Conservation (phyloP, 2,888 invertebrate species). For the Hydrotaea diabolus region DNA sequence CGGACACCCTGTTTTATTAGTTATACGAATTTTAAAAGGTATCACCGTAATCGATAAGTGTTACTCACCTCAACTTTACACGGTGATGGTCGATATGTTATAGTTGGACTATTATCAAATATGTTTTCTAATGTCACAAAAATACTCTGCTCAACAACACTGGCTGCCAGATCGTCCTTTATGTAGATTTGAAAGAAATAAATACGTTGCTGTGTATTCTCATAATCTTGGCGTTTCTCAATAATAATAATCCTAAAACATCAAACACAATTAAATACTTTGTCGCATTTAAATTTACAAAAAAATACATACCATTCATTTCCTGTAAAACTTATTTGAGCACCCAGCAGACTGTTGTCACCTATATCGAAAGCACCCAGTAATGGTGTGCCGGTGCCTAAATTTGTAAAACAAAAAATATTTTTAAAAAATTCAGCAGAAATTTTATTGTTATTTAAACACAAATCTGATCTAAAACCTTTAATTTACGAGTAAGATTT, state of each 20-base stretch:
- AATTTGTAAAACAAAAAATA: not conserved
- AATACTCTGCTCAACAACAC: slow-evolving; percentile 71
- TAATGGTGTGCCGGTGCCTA: slow-evolving; percentile 66
- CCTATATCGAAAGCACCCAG: slow-evolving; percentile 70
- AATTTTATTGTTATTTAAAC: no score
- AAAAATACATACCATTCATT: slow-evolving; percentile 62
- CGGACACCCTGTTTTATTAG: no score
- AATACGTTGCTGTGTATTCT: slow-evolving; percentile 80
- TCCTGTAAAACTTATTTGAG: slow-evolving; percentile 56
- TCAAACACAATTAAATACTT: not conserved
- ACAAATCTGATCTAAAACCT: no score
- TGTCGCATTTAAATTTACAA: not conserved
- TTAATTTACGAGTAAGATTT: no score
- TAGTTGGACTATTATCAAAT: slow-evolving; percentile 83
- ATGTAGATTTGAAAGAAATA: slow-evolving; percentile 81
- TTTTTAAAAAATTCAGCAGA: no score
- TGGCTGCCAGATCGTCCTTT: slow-evolving; percentile 40
- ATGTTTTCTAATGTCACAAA: slow-evolving; percentile 77
- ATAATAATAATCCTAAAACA: slow-evolving; percentile 72
- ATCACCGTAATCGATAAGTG: no score
- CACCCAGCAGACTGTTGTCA: slow-evolving; percentile 68
- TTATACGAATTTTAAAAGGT: no score
- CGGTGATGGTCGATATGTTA: slow-evolving; percentile 81
- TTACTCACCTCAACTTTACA: slow-evolving; percentile 80
- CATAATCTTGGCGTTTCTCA: slow-evolving; percentile 82